These are phyloP conservation scores for Misgurnus anguillicaudatus DNA, from an alignment of 2,113 vertebrate genomes.

Conservation along the genomic window DNA sequence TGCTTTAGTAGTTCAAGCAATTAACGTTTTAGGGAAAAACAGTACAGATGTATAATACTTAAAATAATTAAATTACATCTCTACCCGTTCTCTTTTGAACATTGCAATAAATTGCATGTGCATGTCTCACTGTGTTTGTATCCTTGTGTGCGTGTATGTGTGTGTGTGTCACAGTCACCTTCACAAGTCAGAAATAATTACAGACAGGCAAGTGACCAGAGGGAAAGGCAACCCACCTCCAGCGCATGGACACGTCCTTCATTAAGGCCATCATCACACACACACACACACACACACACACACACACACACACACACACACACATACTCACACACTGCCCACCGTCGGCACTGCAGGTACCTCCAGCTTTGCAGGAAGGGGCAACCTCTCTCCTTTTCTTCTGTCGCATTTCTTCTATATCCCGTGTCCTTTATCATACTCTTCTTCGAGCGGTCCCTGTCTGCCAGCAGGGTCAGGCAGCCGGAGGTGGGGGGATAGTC, in stretches of 20 bases:
- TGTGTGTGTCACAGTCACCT: constrained; percentile 37
- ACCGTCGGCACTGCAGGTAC: constrained; percentile 25
- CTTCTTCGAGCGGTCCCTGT: constrained; percentile 43
- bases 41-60: not conserved
- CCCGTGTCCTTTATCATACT: constrained; percentile 48
- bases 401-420: constrained; percentile 34
- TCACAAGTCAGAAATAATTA: constrained; percentile 48
- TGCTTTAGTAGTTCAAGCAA: constrained; percentile 14
- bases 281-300: constrained; percentile 23
- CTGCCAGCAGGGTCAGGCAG: constrained; percentile 33
- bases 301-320: constrained; percentile 21
- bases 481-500: not conserved
- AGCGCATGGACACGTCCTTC: constrained; percentile 52
- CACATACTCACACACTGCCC: constrained; percentile 24
- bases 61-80: not conserved
- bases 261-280: constrained; percentile 46
- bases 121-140: not conserved
- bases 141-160: constrained; percentile 3
- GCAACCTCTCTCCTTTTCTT: constrained; percentile 37
- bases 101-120: not conserved
- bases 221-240: constrained; percentile 37
- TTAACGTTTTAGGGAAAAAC: constrained; percentile 9
- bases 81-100: not conserved
- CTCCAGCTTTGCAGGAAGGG: constrained; percentile 39
- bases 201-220: constrained; percentile 33